A percentile compares a stretch with the other conserved stretches of the same genome.
These are phyloP conservation scores for Hydractinia symbiolongicarpus DNA, from an alignment of 30 jellyfish, hydroid and myxozoan genomes.

Conservation along the genomic window DNA sequence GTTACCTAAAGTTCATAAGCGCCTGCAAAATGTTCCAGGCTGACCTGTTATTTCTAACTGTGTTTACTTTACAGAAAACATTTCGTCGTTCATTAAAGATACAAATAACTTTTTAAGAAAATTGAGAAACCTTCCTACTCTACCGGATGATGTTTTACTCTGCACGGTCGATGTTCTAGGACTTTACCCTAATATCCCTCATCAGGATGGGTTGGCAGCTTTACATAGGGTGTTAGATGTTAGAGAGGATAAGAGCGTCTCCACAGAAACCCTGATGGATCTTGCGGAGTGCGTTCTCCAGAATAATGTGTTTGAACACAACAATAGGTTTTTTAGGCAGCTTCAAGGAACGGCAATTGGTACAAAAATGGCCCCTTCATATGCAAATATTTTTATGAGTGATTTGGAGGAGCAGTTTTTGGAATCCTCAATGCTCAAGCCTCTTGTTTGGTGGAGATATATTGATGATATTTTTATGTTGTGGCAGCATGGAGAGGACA, in stretches of 20 bases:
- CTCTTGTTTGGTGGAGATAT: constrained; percentile 8
- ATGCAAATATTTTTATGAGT: constrained; percentile 8
- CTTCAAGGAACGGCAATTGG: constrained; percentile 11
- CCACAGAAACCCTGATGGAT: constrained; percentile 13
- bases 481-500: constrained; percentile 19
- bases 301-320: neutral
- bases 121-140: too few relatives aligned
- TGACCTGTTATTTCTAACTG: too few relatives aligned
- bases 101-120: too few relatives aligned
- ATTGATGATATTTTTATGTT: constrained; percentile 15
- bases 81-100: too few relatives aligned
- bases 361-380: constrained; percentile 17
- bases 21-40: too few relatives aligned
- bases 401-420: neutral
- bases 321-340: constrained; percentile 5
- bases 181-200: constrained; percentile 28
- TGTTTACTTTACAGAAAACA: too few relatives aligned
- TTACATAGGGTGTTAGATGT: neutral
- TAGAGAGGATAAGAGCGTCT: neutral
- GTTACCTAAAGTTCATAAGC: too few relatives aligned
- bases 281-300: constrained; percentile 14
- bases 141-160: too few relatives aligned
- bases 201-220: constrained; percentile 32
- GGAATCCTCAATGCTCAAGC: neutral
- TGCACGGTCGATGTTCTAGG: constrained; percentile 35